Evolutionary conservation across 2,113 vertebrate genomes (phyloP).

Genomic region (Cryptoleucopteryx plumbea): DNA sequence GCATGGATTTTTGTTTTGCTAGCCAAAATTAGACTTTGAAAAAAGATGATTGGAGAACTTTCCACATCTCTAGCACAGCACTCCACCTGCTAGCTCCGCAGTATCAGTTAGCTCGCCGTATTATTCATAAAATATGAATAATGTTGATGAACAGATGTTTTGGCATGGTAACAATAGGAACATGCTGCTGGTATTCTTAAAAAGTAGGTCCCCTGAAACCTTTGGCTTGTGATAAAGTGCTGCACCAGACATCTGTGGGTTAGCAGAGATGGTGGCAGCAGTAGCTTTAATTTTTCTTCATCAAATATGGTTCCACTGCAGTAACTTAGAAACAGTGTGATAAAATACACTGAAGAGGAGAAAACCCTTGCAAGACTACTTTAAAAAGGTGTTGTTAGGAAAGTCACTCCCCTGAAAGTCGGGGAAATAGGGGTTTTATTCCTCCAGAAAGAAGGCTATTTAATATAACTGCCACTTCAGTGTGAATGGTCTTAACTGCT

Average conservation of each 20-base stretch:
- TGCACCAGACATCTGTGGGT: not conserved
- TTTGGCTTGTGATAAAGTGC: not conserved
- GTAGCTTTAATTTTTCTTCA: not conserved
- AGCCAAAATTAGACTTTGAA: not conserved
- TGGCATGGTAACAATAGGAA: not conserved
- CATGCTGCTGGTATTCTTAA: not conserved
- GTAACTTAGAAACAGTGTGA: not conserved
- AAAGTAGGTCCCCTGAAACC: not conserved
- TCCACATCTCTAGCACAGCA: not conserved
- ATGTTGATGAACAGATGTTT: not conserved
- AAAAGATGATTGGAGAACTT: not conserved
- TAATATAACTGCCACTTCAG: not conserved
- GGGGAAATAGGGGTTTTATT: not conserved
- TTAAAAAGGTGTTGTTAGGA: not conserved
- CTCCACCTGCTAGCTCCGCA: not conserved
- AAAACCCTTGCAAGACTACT: not conserved
- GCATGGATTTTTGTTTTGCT: not conserved
- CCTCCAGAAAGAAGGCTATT: not conserved
- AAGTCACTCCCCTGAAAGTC: not conserved
- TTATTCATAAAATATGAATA: not conserved
- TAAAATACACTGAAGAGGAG: not conserved
- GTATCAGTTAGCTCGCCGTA: not conserved
- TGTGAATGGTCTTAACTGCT: not conserved
- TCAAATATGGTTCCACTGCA: not conserved
- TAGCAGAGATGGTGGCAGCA: not conserved